A percentile compares a stretch with the other conserved stretches of the same genome.
These are phyloP conservation scores for Drosophila trapezifrons DNA, from an alignment of 1,140 invertebrate genomes.

Conservation along the genomic window DNA sequence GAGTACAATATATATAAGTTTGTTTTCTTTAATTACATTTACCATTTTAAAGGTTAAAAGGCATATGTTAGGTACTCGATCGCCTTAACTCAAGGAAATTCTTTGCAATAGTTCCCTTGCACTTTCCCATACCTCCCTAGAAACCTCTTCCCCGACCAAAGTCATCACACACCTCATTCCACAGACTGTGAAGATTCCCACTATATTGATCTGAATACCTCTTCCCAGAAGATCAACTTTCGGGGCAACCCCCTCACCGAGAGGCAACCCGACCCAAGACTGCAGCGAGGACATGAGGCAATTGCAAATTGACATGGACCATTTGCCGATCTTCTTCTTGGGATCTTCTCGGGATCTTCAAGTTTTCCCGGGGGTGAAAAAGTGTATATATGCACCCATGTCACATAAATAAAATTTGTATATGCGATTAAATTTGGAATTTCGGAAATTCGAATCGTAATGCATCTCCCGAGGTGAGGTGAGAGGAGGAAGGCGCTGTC, in stretches of 20 bases:
- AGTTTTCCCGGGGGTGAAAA: conserved; percentile 43
- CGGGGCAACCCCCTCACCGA: conserved; percentile 32
- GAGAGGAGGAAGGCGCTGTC: conserved; percentile 51
- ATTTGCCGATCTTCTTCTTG: conserved; percentile 49
- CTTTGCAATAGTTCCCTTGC: background rate
- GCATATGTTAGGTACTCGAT: background rate
- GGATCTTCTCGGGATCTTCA: conserved; percentile 33
- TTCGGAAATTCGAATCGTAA: conserved; percentile 79
- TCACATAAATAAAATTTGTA: conserved; percentile 83
- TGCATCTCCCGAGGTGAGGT: conserved; percentile 55
- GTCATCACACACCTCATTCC: background rate
- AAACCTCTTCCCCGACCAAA: background rate
- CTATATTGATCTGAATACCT: conserved; percentile 33
- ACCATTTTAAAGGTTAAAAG: no score
- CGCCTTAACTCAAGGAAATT: background rate
- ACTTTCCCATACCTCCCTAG: conserved; percentile 16
- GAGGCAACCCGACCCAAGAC: conserved; percentile 15
- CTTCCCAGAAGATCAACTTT: conserved; percentile 55
- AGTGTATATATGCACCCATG: conserved; percentile 53
- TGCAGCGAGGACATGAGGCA: conserved; percentile 40
- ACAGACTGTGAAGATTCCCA: background rate
- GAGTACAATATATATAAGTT: no score
- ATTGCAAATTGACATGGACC: conserved; percentile 69
- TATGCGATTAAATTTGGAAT: conserved; percentile 80
- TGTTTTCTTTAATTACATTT: no score